Evolutionary conservation across 2,797 vertebrate genomes (phyloP), one percentile per base, ranked within the genome.

Genomic region (Tinamus major): DNA sequence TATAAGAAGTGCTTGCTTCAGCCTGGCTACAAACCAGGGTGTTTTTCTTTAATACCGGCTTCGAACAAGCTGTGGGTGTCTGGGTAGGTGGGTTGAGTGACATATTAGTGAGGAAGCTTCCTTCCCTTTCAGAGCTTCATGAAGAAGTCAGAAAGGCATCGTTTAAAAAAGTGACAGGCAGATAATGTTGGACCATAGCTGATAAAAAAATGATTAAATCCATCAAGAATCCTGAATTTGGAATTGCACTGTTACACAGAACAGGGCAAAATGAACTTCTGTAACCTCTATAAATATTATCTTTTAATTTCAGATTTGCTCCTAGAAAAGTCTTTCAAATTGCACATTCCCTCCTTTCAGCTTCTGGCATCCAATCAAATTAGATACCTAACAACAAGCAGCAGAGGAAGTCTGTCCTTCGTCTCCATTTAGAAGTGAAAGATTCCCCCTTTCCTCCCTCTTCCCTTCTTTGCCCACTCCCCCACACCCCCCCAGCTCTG

Each of bases 11-110:
- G 13, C 79, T 95, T 96, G 92, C 96, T 97, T 92, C 85, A 94
- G 85, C 93, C 83, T 92, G 89, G 95, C 85, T 95, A 90, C 95
- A 96, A 93, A 82, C 90, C 79, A 96, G 90, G 68, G 61, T 2
- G 39, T 91, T 72, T 89, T 86, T 81, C 93, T 87, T 91, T 93
- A 72, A 24, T 76, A 59, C 93, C 85, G 92, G 85, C 87, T 97
- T 97, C 90, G 84, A 93, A 93, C 27, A 76, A 95, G 78, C 90
- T 85, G 97, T 97, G 92, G 97, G 97, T 97, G 97, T 96, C 94
- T 96, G 94, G 97, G 97, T 98, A 96, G 97, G 98, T 96, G 97
- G 96, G 88, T 88, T 97, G 97, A 98, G 76, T 97, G 98, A 97
- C 97, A 97, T 69, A 92, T 96, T 96, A 96, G 96, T 94, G 91